Evolutionary conservation across 2,113 vertebrate genomes (phyloP).

Genomic region (Chaenocephalus aceratus): DNA sequence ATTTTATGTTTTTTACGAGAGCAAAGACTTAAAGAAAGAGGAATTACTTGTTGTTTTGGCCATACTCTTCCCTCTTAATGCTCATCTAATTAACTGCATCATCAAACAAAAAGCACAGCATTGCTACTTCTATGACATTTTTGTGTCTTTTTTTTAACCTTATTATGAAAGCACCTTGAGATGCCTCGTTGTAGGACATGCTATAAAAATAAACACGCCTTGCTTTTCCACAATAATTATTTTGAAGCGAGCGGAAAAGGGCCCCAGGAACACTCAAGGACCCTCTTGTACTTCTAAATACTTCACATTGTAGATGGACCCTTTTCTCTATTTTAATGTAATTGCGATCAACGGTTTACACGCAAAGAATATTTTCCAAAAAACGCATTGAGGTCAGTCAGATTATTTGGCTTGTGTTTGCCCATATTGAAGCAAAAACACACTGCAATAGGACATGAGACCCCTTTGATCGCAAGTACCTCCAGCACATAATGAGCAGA

Average conservation of each 20-base stretch:
- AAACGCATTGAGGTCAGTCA: background rate
- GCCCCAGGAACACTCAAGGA: background rate
- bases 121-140: background rate
- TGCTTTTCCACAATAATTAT: background rate
- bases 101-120: background rate
- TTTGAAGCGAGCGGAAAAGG: background rate
- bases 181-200: background rate
- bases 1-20: background rate
- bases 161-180: background rate
- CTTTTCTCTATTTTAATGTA: background rate
- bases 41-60: background rate
- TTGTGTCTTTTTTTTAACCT: background rate
- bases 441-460: background rate
- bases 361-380: background rate
- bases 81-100: background rate
- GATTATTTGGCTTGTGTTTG: no score
- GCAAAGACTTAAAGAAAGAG: background rate
- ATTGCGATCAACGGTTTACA: background rate
- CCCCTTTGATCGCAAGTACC: background rate
- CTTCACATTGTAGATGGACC: no score
- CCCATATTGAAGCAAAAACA: background rate
- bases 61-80: no score
- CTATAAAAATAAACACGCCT: background rate
- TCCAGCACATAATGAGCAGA: conserved; percentile 4
- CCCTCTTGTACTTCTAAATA: background rate